Base-by-base conservation (phyloP, 2,113 vertebrate genomes). In the Lonchura striata region DNA sequence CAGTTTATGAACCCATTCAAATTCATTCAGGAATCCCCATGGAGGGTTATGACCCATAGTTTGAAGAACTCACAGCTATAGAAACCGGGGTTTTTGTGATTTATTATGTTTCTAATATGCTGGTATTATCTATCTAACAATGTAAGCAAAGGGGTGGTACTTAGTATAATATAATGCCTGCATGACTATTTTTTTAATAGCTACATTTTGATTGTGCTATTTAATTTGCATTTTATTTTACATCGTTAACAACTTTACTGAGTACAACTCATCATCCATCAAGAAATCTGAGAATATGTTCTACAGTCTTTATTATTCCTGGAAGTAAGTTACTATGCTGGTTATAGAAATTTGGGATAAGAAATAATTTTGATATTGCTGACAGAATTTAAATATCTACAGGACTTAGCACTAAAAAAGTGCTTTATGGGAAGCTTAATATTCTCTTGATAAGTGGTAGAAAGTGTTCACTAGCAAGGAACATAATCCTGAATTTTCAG, bases 211-310 rank as follows among this genome's bases (percentile, higher is more conserved):
- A 97, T 46, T 91, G 37, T 75, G 90, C 72, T 92, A 89, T 92
- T 97, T 95, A 96, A 97, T 97, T 89, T 96, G 93, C 78, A 96
- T 94, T 97, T 96, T 96, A 94, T 94, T 96, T 93, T 86, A 83
- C 46, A 95, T 81, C 27, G 2, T 90, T 94, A 97, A 75, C 90
- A 96, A 92, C 72, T 91, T 96, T 63, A 94, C 33, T 89, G 90
- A 95, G 74, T 84, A 78, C 20, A 75, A 63, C 74, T 91, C 50
- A 92, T 82, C 89, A 93, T 86, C 77, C 78, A 86, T 75, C 82
- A 95, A 92, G 85, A 90, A 96, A 97, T 79, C 93, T 28, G 35
- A 93, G 66, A 95, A 39, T 88, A 92, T 74, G 75, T 70, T 92
- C 86, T 87, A 87, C 66, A 74, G 90, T 59, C 95, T 92, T 96